A percentile compares a stretch with the other conserved stretches of the same genome.
These are phyloP conservation scores for Philonicus albiceps DNA, from an alignment of 2,888 invertebrate genomes.

Conservation along the genomic window DNA sequence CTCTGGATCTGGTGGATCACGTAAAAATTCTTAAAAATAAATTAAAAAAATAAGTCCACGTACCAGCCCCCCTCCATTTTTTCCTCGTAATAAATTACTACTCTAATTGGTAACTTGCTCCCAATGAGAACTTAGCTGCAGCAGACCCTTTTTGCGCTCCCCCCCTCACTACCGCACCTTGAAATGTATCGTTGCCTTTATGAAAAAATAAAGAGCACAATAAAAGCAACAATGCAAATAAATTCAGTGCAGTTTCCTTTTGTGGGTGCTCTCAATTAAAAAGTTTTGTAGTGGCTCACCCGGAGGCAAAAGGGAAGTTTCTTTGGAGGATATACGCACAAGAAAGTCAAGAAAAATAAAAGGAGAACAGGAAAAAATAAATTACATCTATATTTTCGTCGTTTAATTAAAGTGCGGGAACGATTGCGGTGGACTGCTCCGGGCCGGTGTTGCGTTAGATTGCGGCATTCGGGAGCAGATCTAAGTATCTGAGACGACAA, in stretches of 20 bases:
- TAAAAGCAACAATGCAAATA: background rate
- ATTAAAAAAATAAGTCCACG: background rate
- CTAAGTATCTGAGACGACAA: background rate
- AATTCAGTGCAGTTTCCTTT: constrained; percentile 22
- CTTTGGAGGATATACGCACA: background rate
- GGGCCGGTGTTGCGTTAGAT: background rate
- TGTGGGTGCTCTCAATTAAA: constrained; percentile 29
- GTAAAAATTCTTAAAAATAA: background rate
- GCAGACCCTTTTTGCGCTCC: background rate
- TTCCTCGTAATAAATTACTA: background rate
- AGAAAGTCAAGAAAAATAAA: background rate
- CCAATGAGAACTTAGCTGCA: background rate
- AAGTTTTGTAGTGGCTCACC: constrained; percentile 12
- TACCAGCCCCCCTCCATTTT: background rate
- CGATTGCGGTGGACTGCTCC: background rate
- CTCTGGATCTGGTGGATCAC: background rate
- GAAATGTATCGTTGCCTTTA: background rate
- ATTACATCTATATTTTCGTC: background rate
- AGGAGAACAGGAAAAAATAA: background rate
- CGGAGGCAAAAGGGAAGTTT: background rate
- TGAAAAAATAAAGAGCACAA: background rate
- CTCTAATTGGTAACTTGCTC: background rate
- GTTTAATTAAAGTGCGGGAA: background rate
- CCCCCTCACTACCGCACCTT: background rate
- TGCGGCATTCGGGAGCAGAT: background rate